phyloP scores from a whole-genome alignment of 2,888 invertebrate species.

The Sylvicola cinctus region DNA sequence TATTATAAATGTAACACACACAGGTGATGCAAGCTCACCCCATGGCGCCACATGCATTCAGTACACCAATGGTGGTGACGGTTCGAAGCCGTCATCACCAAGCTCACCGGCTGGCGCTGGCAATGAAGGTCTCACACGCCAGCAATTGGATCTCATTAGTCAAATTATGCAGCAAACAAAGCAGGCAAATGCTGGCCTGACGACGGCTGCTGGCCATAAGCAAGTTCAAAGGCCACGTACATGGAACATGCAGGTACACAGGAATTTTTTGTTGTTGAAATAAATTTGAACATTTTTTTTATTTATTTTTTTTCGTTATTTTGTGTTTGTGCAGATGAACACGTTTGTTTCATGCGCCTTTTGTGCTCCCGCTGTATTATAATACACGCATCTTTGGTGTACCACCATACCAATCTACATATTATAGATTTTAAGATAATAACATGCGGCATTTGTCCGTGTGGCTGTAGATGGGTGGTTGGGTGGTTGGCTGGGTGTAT shows the following conservation, averaged over 20 bases:
- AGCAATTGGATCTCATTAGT: slow-evolving; percentile 53
- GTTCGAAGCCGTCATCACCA: slow-evolving; percentile 29
- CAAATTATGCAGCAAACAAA: slow-evolving; percentile 60
- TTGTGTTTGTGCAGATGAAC: too few species aligned
- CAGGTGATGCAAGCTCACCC: slow-evolving; percentile 36
- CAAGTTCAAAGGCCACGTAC: slow-evolving; percentile 28
- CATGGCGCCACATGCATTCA: slow-evolving; percentile 39
- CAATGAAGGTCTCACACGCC: slow-evolving; percentile 47
- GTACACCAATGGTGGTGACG: slow-evolving; percentile 25
- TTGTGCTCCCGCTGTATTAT: too few species aligned
- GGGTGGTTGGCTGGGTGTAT: too few species aligned
- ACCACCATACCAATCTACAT: too few species aligned
- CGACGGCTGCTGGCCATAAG: slow-evolving; percentile 18
- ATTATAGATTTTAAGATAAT: too few species aligned
- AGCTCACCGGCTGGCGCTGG: slow-evolving; percentile 22
- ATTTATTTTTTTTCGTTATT: too few species aligned
- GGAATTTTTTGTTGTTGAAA: too few species aligned
- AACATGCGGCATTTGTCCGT: too few species aligned
- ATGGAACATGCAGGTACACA: slow-evolving; percentile 33
- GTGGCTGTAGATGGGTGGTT: too few species aligned
- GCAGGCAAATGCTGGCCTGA: slow-evolving; percentile 31
- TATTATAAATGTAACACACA: slow-evolving; percentile 8
- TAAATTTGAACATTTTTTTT: background rate
- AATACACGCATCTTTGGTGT: too few species aligned
- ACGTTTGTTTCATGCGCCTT: too few species aligned